Evolutionary conservation across 2,888 invertebrate genomes (phyloP).

Genomic region (Leptopterna dolabrata): DNA sequence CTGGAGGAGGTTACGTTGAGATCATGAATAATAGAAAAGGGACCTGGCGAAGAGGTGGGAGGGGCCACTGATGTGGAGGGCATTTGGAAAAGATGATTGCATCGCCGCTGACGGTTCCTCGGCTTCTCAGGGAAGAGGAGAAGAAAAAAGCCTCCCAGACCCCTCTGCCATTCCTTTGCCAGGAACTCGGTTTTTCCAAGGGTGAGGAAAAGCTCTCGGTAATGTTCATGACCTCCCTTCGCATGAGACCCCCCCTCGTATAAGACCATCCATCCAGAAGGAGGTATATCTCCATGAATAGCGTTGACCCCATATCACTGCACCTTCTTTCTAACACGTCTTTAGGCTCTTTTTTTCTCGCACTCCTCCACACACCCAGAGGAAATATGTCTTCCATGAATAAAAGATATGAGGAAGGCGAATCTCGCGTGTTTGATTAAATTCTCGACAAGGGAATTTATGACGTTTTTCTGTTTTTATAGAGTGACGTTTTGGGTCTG

Average conservation of each 20-base stretch:
- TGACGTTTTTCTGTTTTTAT: constrained; percentile 34
- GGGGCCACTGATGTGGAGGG: constrained; percentile 40
- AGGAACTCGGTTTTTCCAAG: constrained; percentile 5
- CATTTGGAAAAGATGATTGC: constrained; percentile 50
- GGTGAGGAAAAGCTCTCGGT: constrained; percentile 25
- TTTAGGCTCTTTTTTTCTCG: constrained; percentile 17
- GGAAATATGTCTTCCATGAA: constrained; percentile 52
- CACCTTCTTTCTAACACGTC: constrained; percentile 44
- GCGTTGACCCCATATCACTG: constrained; percentile 50
- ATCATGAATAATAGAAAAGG: constrained; percentile 50
- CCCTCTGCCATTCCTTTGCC: constrained; percentile 13
- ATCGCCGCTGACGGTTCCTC: constrained; percentile 20
- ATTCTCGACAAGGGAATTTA: constrained; percentile 52
- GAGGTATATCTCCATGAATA: constrained; percentile 47
- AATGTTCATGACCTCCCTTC: constrained; percentile 47
- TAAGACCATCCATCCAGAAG: not conserved
- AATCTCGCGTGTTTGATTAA: constrained; percentile 54
- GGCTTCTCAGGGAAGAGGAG: not conserved
- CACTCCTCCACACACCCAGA: not conserved
- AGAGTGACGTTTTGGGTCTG: not conserved
- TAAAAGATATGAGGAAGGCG: constrained; percentile 45
- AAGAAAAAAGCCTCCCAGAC: not conserved
- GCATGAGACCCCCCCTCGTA: not conserved
- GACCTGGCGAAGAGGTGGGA: not conserved
- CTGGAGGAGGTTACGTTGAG: not conserved